Evolutionary conservation across 2,113 vertebrate species (phyloP).

Genomic region (Pseudopodoces humilis): DNA sequence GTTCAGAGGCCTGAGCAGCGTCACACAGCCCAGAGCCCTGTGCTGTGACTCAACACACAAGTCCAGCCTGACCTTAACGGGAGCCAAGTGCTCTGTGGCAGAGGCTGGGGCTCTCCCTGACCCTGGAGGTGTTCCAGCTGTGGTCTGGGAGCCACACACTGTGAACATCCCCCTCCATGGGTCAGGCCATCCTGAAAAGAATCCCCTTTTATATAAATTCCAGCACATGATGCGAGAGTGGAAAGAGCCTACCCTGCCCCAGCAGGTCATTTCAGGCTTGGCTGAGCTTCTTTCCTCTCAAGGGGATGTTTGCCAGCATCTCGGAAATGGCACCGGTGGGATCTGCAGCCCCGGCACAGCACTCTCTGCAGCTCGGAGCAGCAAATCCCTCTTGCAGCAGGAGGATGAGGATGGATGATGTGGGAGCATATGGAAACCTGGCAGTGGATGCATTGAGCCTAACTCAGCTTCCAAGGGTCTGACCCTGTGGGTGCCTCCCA

Average conservation of each 20-base stretch:
- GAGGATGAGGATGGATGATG: background rate
- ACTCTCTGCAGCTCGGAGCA: background rate
- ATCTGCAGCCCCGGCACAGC: background rate
- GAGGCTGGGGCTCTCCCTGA: background rate
- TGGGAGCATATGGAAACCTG: background rate
- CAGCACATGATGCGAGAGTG: background rate
- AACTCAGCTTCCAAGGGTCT: background rate
- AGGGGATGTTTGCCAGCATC: conserved; percentile 14
- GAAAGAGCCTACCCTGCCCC: background rate
- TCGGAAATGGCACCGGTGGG: background rate
- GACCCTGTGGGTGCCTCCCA: background rate
- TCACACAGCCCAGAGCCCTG: background rate
- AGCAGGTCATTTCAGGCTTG: conserved; percentile 45
- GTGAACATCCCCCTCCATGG: fast-evolving
- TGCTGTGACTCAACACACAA: background rate
- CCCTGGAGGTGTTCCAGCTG: fast-evolving
- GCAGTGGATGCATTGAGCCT: fast-evolving
- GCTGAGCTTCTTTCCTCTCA: conserved; percentile 26
- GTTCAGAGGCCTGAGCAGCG: background rate
- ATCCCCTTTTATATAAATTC: background rate
- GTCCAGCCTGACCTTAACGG: background rate
- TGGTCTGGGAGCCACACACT: background rate
- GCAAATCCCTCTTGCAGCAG: background rate
- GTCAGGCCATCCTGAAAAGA: background rate
- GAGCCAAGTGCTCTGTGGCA: background rate